Percentiles rank a stretch among this genome's conserved stretches.
Evolutionary conservation across 2,113 vertebrate genomes (phyloP).

Genomic region (human): GRCh38 chr12:15240501-15241000

Average conservation of each 20-base stretch:
- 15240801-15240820: background rate
- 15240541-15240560: background rate
- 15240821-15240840: background rate
- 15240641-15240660: slow-evolving; percentile 32
- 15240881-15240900: background rate
- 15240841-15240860: background rate
- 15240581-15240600: background rate
- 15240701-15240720: slow-evolving; percentile 14
- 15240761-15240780: background rate
- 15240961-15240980: slow-evolving; percentile 24
- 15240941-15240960: slow-evolving; percentile 29
- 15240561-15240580: background rate
- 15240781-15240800: background rate
- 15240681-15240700: background rate
- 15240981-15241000: slow-evolving; percentile 3
- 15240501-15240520: slow-evolving; percentile 37
- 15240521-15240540: background rate
- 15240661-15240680: background rate
- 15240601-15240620: background rate
- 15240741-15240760: slow-evolving; percentile 15
- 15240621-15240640: background rate
- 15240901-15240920: background rate
- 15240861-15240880: background rate
- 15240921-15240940: background rate
- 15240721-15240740: slow-evolving; percentile 1